Conservation (phyloP, 2,797 vertebrate genomes). For the Acipenser transmontanus region DNA sequence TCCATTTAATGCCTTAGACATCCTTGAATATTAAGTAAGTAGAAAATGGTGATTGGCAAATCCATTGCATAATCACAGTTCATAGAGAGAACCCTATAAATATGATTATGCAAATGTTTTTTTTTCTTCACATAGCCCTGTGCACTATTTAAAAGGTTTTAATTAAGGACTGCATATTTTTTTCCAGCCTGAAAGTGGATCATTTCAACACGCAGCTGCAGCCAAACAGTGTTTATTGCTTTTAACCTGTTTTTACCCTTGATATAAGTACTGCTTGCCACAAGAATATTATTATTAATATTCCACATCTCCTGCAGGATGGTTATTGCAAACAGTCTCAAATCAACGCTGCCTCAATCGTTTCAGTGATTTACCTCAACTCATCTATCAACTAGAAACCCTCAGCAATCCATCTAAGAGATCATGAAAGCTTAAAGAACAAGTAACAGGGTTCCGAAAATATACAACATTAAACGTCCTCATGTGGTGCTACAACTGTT, state of each 20-base stretch:
- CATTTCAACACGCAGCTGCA: constrained; percentile 2
- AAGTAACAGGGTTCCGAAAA: too few species aligned
- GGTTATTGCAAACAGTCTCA: not conserved
- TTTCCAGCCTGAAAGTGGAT: constrained; percentile 5
- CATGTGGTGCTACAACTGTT: too few species aligned
- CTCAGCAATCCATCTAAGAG: not conserved
- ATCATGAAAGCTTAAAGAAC: too few species aligned
- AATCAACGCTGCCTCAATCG: not conserved
- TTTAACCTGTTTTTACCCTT: constrained; percentile 2
- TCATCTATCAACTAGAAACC: not conserved
- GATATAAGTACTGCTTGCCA: constrained; percentile 7
- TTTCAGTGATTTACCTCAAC: constrained; percentile 1
- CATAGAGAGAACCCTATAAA: not conserved
- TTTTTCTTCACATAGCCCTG: not conserved
- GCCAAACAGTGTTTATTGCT: constrained; percentile 12
- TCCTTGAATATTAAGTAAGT: too few species aligned
- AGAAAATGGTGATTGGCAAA: too few species aligned
- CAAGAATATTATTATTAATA: constrained; percentile 2
- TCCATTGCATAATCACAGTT: too few species aligned
- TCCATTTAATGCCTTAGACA: too few species aligned
- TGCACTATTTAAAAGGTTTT: not conserved
- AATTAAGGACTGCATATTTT: constrained; percentile 7
- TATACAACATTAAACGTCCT: too few species aligned
- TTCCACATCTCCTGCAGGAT: not conserved
- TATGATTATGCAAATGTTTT: not conserved